A percentile compares a stretch with the other conserved stretches of the same genome.
Evolutionary conservation across 2,797 vertebrate species (phyloP).

Genomic region (Synanceia verrucosa): DNA sequence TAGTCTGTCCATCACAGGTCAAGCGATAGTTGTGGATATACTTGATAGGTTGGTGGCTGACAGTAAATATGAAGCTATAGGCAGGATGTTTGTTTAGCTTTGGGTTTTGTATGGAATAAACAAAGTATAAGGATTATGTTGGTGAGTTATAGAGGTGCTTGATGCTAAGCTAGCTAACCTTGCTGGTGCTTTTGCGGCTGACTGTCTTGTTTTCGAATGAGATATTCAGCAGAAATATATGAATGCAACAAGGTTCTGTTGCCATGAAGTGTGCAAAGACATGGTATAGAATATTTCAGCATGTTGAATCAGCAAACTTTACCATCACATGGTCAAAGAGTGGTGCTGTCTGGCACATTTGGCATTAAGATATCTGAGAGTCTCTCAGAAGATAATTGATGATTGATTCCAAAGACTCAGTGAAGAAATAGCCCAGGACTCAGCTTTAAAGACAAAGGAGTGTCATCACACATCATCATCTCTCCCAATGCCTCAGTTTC

Average conservation of each 20-base stretch:
- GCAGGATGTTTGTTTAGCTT: not conserved
- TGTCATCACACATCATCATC: not conserved
- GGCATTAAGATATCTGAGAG: conserved; percentile 24
- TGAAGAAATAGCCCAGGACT: conserved; percentile 13
- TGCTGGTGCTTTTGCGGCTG: not conserved
- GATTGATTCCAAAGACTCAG: conserved; percentile 14
- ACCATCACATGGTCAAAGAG: conserved; percentile 7
- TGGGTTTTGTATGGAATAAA: not conserved
- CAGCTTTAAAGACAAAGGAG: conserved; percentile 38
- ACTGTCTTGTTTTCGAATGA: not conserved
- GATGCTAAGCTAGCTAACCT: too few species aligned
- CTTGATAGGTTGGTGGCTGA: not conserved
- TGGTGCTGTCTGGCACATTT: conserved; percentile 8
- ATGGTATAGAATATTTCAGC: not conserved
- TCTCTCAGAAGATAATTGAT: conserved; percentile 30
- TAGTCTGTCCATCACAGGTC: not conserved
- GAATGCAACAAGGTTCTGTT: not conserved
- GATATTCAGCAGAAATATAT: not conserved
- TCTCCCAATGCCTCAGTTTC: not conserved
- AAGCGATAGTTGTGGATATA: not conserved
- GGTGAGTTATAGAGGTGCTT: too few species aligned
- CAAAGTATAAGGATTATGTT: too few species aligned
- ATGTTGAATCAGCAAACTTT: not conserved
- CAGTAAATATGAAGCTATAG: not conserved
- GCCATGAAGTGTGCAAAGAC: not conserved